These are phyloP conservation scores for Lasioglossum leucozonium DNA, from an alignment of 2,888 invertebrate species.

Conservation along the genomic window DNA sequence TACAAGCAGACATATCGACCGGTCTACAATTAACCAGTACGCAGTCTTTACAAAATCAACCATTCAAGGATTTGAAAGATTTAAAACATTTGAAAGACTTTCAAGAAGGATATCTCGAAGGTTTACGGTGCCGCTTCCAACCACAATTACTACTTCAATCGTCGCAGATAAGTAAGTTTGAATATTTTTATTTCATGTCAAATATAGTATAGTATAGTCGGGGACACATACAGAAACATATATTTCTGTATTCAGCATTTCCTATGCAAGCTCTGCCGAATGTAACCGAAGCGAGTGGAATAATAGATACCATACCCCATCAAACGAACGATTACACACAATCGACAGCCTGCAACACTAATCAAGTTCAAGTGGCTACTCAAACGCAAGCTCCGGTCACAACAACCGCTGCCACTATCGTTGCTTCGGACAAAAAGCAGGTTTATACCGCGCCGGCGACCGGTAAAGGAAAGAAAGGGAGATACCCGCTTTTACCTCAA, in stretches of 20 bases:
- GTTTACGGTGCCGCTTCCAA: conserved; percentile 71
- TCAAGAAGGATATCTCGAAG: conserved; percentile 74
- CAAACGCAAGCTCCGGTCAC: conserved; percentile 86
- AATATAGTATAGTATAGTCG: neutral
- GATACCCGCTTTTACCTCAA: conserved; percentile 81
- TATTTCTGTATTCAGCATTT: conserved; percentile 72
- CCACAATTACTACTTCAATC: conserved; percentile 78
- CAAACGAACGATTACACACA: conserved; percentile 73
- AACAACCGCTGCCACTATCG: conserved; percentile 74
- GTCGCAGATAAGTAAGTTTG: conserved; percentile 77
- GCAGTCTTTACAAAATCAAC: conserved; percentile 75
- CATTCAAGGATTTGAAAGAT: conserved; percentile 71
- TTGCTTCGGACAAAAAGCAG: conserved; percentile 81
- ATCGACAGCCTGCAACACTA: conserved; percentile 77
- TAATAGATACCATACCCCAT: conserved; percentile 72
- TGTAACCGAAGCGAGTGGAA: conserved; percentile 71
- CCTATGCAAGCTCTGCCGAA: conserved; percentile 77
- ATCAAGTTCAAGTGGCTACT: conserved; percentile 88
- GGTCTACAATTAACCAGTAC: conserved; percentile 76
- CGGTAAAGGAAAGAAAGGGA: conserved; percentile 83
- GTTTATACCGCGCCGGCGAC: conserved; percentile 78
- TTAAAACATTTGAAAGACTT: conserved; percentile 72
- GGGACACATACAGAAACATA: neutral
- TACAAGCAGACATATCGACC: conserved; percentile 77
- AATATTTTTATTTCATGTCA: neutral